Percentiles rank a stretch among this genome's conserved stretches.
phyloP scores from a whole-genome alignment of 2,797 vertebrate genomes.

The Yasuhikotakia modesta region DNA sequence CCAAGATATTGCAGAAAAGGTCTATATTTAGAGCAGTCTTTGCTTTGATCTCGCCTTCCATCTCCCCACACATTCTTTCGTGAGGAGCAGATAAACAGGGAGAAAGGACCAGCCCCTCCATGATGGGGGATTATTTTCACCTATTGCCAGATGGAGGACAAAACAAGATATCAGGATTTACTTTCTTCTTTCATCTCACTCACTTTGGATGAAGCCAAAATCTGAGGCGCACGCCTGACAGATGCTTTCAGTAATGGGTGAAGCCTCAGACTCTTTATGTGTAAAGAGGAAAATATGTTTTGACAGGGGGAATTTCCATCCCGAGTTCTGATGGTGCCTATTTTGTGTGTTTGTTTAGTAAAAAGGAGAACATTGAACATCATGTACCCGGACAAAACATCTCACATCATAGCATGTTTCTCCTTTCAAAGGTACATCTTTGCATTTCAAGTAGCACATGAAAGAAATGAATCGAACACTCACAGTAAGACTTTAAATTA shows the following conservation, averaged over 20 bases:
- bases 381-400: constrained; percentile 27
- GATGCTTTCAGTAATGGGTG: constrained; percentile 51
- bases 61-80: constrained; percentile 70
- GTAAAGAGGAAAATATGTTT: constrained; percentile 51
- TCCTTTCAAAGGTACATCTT: constrained; percentile 4
- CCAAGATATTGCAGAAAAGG: constrained; percentile 54
- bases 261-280: constrained; percentile 45
- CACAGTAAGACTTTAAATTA: background rate
- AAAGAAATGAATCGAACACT: constrained; percentile 11
- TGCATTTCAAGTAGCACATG: constrained; percentile 27
- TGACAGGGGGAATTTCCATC: constrained; percentile 40
- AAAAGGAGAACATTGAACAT: constrained; percentile 30
- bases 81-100: constrained; percentile 58
- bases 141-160: constrained; percentile 61
- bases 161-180: constrained; percentile 58
- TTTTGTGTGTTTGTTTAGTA: constrained; percentile 37
- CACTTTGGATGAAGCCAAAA: constrained; percentile 52
- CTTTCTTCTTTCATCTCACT: constrained; percentile 60
- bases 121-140: constrained; percentile 60
- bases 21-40: constrained; percentile 72
- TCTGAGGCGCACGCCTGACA: constrained; percentile 34
- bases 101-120: constrained; percentile 51
- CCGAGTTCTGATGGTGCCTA: constrained; percentile 31
- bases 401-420: constrained; percentile 12
- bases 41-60: constrained; percentile 75